phyloP scores from a whole-genome alignment of 2,888 invertebrate species.

The Synanthedon formicaeformis region DNA sequence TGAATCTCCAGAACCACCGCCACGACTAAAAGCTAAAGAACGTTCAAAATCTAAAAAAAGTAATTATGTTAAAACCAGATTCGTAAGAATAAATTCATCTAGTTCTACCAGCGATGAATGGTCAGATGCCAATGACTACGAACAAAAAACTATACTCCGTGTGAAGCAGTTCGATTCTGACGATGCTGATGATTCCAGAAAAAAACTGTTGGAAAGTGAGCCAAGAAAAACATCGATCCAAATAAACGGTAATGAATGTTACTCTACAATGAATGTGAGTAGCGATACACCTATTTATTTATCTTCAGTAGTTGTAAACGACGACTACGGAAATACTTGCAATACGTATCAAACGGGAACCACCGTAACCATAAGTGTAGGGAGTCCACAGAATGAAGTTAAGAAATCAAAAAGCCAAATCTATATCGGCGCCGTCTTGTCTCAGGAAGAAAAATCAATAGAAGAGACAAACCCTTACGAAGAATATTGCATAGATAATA shows the following conservation, averaged over 20 bases:
- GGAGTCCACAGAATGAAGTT: constrained; percentile 56
- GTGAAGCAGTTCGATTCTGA: constrained; percentile 66
- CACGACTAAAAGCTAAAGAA: constrained; percentile 49
- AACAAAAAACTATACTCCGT: constrained; percentile 53
- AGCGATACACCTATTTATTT: constrained; percentile 78
- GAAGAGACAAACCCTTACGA: constrained; percentile 49
- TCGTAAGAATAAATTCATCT: constrained; percentile 53
- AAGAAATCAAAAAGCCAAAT: constrained; percentile 65
- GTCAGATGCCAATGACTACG: constrained; percentile 60
- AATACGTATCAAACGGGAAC: constrained; percentile 67
- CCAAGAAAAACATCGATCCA: constrained; percentile 77
- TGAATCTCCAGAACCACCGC: constrained; percentile 62
- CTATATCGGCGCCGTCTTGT: constrained; percentile 55
- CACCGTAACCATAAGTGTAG: constrained; percentile 73
- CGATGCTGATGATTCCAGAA: constrained; percentile 38
- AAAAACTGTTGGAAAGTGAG: constrained; percentile 40
- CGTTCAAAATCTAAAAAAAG: constrained; percentile 52
- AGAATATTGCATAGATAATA: constrained; percentile 50
- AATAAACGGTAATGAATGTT: constrained; percentile 80
- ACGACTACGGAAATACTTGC: constrained; percentile 55
- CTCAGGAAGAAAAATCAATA: constrained; percentile 26
- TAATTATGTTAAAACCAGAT: constrained; percentile 64
- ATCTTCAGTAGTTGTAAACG: constrained; percentile 79
- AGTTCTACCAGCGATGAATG: constrained; percentile 67
- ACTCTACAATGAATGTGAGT: constrained; percentile 79